Evolutionary conservation across 2,113 vertebrate genomes (phyloP).

Genomic region (Apistogramma diplotaenia): DNA sequence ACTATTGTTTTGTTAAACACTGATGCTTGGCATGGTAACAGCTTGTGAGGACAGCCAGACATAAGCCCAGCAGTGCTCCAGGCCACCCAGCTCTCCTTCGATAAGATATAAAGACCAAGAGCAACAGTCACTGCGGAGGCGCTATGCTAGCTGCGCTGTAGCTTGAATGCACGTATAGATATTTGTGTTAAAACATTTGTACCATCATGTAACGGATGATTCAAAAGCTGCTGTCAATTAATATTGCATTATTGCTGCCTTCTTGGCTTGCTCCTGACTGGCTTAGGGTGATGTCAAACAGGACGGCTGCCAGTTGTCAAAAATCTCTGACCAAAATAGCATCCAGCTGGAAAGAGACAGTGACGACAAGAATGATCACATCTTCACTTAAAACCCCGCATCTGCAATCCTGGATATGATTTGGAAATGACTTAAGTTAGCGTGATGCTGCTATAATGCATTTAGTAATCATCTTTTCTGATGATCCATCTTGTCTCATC

Average conservation of each 20-base stretch:
- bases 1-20: background rate
- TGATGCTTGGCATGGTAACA: constrained; percentile 7
- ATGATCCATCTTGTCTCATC: constrained; percentile 11
- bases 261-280: constrained; percentile 15
- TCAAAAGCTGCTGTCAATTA: constrained; percentile 28
- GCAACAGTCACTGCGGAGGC: constrained; percentile 3
- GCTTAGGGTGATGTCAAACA: constrained; percentile 43
- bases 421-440: constrained; percentile 68
- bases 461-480: constrained; percentile 12
- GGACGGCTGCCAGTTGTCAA: constrained; percentile 46
- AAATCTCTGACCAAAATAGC: constrained; percentile 39
- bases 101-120: constrained; percentile 52
- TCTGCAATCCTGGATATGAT: constrained; percentile 60
- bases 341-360: constrained; percentile 58
- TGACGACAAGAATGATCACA: constrained; percentile 66
- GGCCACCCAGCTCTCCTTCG: constrained; percentile 27
- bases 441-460: constrained; percentile 50
- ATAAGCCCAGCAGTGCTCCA: background rate
- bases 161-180: background rate
- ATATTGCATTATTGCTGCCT: background rate
- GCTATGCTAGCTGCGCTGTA: background rate
- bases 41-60: constrained; percentile 23
- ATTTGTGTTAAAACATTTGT: background rate
- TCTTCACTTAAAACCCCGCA: constrained; percentile 48
- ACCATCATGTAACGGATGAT: constrained; percentile 1